These are phyloP conservation scores for Lapara coniferarum DNA, from an alignment of 2,888 invertebrate genomes.

Conservation along the genomic window DNA sequence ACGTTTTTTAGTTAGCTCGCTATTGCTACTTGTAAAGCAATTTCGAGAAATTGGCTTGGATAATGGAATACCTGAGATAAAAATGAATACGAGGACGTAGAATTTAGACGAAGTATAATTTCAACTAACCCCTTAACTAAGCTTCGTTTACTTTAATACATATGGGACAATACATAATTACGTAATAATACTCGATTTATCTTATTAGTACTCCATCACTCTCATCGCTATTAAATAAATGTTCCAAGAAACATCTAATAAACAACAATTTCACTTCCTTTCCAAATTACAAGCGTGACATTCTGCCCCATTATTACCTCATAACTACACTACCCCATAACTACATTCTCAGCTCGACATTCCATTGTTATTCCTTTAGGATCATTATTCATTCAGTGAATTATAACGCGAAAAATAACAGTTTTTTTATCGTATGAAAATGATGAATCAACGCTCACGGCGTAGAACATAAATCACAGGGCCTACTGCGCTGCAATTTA, in stretches of 20 bases:
- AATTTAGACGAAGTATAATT: too few species aligned
- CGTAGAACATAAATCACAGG: conserved; percentile 51
- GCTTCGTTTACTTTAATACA: too few species aligned
- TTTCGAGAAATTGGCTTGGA: too few species aligned
- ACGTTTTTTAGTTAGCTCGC: background rate
- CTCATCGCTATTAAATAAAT: background rate
- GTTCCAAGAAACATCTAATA: background rate
- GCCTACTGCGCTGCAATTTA: conserved; percentile 47
- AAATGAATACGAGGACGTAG: too few species aligned
- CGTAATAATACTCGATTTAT: too few species aligned
- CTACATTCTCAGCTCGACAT: conserved; percentile 10
- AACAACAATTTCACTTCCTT: background rate
- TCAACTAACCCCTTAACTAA: too few species aligned
- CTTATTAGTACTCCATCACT: too few species aligned
- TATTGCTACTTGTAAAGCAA: background rate
- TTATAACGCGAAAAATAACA: conserved; percentile 51
- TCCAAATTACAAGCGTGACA: conserved; percentile 5
- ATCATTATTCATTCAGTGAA: conserved; percentile 56
- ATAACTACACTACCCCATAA: conserved; percentile 4
- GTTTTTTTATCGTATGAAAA: conserved; percentile 57
- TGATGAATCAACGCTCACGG: conserved; percentile 52
- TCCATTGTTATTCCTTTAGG: conserved; percentile 33
- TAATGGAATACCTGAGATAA: too few species aligned
- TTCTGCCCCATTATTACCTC: conserved; percentile 11
- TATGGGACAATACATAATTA: too few species aligned